phyloP scores from a whole-genome alignment of 2,888 invertebrate species.

The Phania funesta region DNA sequence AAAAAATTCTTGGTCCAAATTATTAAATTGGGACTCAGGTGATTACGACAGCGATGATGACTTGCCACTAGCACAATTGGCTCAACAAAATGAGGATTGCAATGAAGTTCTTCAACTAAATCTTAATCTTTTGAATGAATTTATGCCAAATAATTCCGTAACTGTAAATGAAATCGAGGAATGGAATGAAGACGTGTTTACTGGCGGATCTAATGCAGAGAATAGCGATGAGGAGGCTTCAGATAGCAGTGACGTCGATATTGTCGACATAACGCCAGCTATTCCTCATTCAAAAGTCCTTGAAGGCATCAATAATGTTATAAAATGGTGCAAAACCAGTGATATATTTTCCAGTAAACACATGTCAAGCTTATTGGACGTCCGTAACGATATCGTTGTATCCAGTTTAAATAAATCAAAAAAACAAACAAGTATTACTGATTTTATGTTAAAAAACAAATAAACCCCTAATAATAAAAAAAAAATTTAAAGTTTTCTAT shows the following conservation, averaged over 20 bases:
- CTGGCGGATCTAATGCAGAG: conserved; percentile 6
- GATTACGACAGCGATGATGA: conserved; percentile 54
- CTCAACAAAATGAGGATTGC: conserved; percentile 45
- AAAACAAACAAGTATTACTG: conserved; percentile 44
- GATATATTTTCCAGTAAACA: too few species aligned
- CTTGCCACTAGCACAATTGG: conserved; percentile 34
- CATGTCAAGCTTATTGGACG: conserved; percentile 40
- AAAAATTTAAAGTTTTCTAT: too few species aligned
- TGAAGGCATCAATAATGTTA: conserved; percentile 46
- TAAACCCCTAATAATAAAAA: too few species aligned
- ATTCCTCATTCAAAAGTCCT: conserved; percentile 39
- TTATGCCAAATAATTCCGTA: conserved; percentile 8
- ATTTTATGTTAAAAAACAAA: conserved; percentile 45
- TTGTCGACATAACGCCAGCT: conserved; percentile 30
- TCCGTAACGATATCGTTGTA: conserved; percentile 49
- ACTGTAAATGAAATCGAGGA: conserved; percentile 4
- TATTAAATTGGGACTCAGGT: conserved; percentile 44
- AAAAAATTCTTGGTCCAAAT: conserved; percentile 47
- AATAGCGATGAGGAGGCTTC: conserved; percentile 30
- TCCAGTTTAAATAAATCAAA: conserved; percentile 40
- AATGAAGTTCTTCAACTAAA: conserved; percentile 4
- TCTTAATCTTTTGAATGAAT: not conserved
- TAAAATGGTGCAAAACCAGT: conserved; percentile 48
- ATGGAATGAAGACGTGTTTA: conserved; percentile 10
- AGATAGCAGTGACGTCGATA: conserved; percentile 46